Evolutionary conservation across 2,888 invertebrate genomes (phyloP), one percentile per base, ranked within the genome.

Genomic region (Callosobruchus maculatus): DNA sequence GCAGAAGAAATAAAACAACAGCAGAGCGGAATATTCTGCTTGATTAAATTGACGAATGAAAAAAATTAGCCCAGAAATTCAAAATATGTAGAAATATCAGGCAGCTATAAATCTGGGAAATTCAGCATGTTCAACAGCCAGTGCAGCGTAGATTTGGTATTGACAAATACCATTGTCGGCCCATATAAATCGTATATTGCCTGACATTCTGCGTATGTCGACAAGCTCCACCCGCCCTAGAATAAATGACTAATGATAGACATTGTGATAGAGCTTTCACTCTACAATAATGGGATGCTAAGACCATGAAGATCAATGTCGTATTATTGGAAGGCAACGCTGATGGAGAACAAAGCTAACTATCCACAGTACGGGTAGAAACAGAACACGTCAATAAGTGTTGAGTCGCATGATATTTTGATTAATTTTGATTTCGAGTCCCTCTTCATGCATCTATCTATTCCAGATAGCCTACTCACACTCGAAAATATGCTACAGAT

Each of bases 111-210:
- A 49, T 49, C 13, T 49, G 49, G 7, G 49, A 49, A 49, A 49
- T 49, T 49, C 13, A 49, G 49, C 49, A 49, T 49, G 13, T 49
- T 7, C 80, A 78, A 78, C 80, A 82, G 82, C 83, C 82, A 82
- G 82, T 81, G 81, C 78, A 76, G 75, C 74, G 75, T 78, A 81
- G 84, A 84, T 84, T 84, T 83, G 84, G 82, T 84, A 85, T 85
- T 85, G 85, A 85, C 85, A 85, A 85, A 85, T 83, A 84, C 85
- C 80, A 84, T 85, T 85, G 85, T 84, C 82, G 82, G 83, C 81
- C 76, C 79, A 80, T 82, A 85, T 85, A 85, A 85, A 85, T 85
- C 81, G 83, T 82, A 79, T 81, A 81, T 80, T 79, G 80, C 79
- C 79, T 83, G 84, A 84, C 84, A 83, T 83, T 84, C 83, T 82